Evolutionary conservation across 2,797 vertebrate genomes (phyloP).

Genomic region (Diplodus sargus): DNA sequence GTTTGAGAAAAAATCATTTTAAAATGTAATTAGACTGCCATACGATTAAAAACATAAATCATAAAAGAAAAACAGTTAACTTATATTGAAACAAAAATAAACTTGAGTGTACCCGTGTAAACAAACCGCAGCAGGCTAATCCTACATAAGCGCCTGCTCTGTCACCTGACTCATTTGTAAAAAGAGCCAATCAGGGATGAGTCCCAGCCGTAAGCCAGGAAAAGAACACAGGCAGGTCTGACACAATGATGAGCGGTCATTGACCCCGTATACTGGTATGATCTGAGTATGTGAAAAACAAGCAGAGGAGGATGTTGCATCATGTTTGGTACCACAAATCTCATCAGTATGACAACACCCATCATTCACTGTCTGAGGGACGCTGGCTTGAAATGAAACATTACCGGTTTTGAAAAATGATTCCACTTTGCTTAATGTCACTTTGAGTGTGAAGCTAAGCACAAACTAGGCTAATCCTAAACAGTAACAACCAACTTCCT

Average conservation of each 20-base stretch:
- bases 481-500: neutral
- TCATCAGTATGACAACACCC: neutral
- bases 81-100: neutral
- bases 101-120: conserved; percentile 34
- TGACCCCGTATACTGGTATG: conserved; percentile 42
- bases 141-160: conserved; percentile 63
- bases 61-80: neutral
- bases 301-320: neutral
- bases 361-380: neutral
- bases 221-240: conserved; percentile 52
- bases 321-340: neutral
- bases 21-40: too few relatives aligned
- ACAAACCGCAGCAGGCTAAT: conserved; percentile 68
- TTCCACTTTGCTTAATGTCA: neutral
- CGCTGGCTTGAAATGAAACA: neutral
- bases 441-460: neutral
- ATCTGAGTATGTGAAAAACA: conserved; percentile 25
- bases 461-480: neutral
- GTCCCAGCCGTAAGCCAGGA: conserved; percentile 49
- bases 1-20: neutral
- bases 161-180: conserved; percentile 71
- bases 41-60: neutral
- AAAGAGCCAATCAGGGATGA: conserved; percentile 56
- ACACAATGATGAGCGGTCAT: conserved; percentile 32
- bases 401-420: neutral